These are phyloP conservation scores for Lamprotornis superbus DNA, from an alignment of 2,113 vertebrate species.

Conservation along the genomic window DNA sequence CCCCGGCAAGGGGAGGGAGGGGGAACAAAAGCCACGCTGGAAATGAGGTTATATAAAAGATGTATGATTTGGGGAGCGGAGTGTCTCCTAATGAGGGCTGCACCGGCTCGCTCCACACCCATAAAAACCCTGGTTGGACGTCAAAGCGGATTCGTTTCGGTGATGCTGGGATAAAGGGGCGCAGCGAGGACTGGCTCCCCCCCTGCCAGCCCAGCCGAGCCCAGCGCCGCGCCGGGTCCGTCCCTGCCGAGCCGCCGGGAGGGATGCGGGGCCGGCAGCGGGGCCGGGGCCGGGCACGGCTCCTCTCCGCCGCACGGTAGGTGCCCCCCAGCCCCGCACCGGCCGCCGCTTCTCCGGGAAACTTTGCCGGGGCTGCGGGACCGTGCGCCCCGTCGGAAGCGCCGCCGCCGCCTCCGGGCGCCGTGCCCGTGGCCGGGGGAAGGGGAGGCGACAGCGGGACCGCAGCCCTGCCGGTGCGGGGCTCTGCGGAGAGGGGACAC, in stretches of 20 bases:
- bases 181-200: conserved; percentile 81
- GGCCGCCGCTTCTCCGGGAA: not conserved
- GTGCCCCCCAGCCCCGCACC: not conserved
- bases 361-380: not conserved
- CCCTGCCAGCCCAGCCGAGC: conserved; percentile 62
- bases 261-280: not conserved
- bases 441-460: not conserved
- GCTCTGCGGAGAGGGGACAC: not conserved
- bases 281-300: not conserved
- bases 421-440: not conserved
- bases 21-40: not conserved
- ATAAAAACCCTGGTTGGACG: conserved; percentile 76
- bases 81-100: conserved; percentile 75
- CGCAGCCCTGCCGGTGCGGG: not conserved
- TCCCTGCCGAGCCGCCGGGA: not conserved
- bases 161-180: conserved; percentile 75
- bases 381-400: not conserved
- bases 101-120: conserved; percentile 74
- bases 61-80: conserved; percentile 67
- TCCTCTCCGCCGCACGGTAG: conserved; percentile 6
- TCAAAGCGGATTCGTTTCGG: conserved; percentile 74
- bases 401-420: not conserved
- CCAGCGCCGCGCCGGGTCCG: not conserved
- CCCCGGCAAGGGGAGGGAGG: not conserved
- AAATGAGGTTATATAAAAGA: conserved; percentile 77